Percentiles rank a stretch among this genome's conserved stretches.
Evolutionary conservation across 1,140 invertebrate genomes (phyloP).

Genomic region (Diachasma alloeum): DNA sequence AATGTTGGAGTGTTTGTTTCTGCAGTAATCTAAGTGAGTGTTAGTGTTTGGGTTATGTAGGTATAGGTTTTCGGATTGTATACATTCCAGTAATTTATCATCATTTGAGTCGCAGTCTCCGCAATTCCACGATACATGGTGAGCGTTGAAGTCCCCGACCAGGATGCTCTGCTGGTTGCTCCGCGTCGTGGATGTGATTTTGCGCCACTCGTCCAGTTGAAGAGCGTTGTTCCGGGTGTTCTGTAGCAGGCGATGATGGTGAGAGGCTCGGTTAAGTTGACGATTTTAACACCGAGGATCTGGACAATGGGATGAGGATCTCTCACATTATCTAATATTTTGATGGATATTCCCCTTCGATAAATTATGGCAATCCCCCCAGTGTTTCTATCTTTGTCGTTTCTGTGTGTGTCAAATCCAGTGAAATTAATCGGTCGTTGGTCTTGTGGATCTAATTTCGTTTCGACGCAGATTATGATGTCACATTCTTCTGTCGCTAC

Average conservation of each 20-base stretch:
- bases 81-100: slow-evolving; percentile 11
- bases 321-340: too few species aligned
- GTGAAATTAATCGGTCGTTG: too few species aligned
- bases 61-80: not conserved
- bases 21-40: not conserved
- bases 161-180: not conserved
- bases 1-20: slow-evolving; percentile 15
- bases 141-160: slow-evolving; percentile 19
- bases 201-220: not conserved
- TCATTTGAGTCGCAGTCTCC: not conserved
- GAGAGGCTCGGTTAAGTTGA: not conserved
- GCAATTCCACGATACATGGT: slow-evolving; percentile 4
- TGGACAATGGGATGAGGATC: too few species aligned
- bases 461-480: too few species aligned
- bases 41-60: not conserved
- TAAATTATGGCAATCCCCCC: too few species aligned
- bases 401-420: too few species aligned
- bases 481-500: too few species aligned
- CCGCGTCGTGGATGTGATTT: not conserved
- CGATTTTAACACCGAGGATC: too few species aligned
- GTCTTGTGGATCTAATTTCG: too few species aligned
- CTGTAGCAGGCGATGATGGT: slow-evolving; percentile 1
- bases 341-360: too few species aligned
- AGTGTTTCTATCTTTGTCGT: too few species aligned
- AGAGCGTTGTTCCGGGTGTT: not conserved